Base-by-base conservation (phyloP, 2,888 invertebrate genomes). In the Hylaea fasciaria region DNA sequence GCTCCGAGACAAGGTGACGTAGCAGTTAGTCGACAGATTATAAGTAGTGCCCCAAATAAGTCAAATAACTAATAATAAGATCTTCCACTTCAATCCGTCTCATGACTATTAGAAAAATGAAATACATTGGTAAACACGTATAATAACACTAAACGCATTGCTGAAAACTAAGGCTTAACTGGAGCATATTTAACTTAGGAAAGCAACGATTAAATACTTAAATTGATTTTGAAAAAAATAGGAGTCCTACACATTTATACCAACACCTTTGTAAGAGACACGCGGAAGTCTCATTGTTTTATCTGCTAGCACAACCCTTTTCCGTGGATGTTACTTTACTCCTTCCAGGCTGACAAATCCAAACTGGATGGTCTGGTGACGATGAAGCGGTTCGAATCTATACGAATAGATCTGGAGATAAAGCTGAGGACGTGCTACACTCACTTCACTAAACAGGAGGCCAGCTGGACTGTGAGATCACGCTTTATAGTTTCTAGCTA, bases 1-100 rank as follows among this genome's bases (percentile, higher is more conserved):
- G 0, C 78, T 91, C 0, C 71, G 84, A 9, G 89, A 91, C 59
- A 91, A 91, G 85, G 90, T 86, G 1, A 41, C 9, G 32, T 32
- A 32, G 0, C 35, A 22, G n/a, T 13, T n/a, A 28, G 12, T 39
- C 39, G 37, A 10, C 2, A 12, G 17, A 11, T 2, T 35, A 11
- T 35, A 35, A 9, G 11, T 35, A 11, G n/a, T n/a, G n/a, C n/a
- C n/a, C n/a, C n/a, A n/a, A n/a, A n/a, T n/a, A n/a, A n/a, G n/a
- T n/a, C n/a, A n/a, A n/a, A n/a, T n/a, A n/a, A n/a, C n/a, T n/a
- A n/a, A n/a, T n/a, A n/a, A n/a, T n/a, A n/a, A n/a, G n/a, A n/a
- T n/a, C n/a, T n/a, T n/a, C n/a, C n/a, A n/a, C n/a, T n/a, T n/a
- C n/a, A n/a, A n/a, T n/a, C n/a, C n/a, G n/a, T n/a, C n/a, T n/a